These are phyloP conservation scores for Euplexia lucipara DNA, from an alignment of 2,888 invertebrate genomes.

Conservation along the genomic window DNA sequence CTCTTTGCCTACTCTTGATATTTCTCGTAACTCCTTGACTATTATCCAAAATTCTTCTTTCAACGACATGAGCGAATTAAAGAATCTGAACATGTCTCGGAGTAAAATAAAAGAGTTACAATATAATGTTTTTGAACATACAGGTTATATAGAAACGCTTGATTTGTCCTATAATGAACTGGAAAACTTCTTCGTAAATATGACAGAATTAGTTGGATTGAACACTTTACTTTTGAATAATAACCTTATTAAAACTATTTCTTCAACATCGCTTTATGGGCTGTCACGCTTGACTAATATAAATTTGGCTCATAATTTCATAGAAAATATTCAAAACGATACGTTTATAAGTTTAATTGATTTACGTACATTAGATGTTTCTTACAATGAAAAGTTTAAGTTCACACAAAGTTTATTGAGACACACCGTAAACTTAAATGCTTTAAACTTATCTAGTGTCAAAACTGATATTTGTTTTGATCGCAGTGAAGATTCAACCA, in stretches of 20 bases:
- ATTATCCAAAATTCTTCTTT: conserved; percentile 77
- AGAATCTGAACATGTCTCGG: conserved; percentile 76
- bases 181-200: conserved; percentile 73
- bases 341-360: conserved; percentile 68
- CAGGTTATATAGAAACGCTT: conserved; percentile 72
- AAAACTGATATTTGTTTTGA: conserved; percentile 66
- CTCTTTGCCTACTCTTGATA: conserved; percentile 76
- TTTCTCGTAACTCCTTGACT: conserved; percentile 74
- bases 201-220: conserved; percentile 71
- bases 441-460: conserved; percentile 73
- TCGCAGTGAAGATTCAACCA: conserved; percentile 45
- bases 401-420: conserved; percentile 65
- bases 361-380: conserved; percentile 75
- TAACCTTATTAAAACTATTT: conserved; percentile 72
- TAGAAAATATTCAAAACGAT: conserved; percentile 64
- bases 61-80: conserved; percentile 74
- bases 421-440: conserved; percentile 61
- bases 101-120: conserved; percentile 73
- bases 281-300: conserved; percentile 68
- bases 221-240: conserved; percentile 72
- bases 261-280: conserved; percentile 62
- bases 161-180: conserved; percentile 81
- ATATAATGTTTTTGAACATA: conserved; percentile 75
- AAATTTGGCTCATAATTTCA: conserved; percentile 71
- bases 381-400: conserved; percentile 72